Base-by-base conservation (phyloP, 2,888 invertebrate genomes). In the Sphinx pinastri region DNA sequence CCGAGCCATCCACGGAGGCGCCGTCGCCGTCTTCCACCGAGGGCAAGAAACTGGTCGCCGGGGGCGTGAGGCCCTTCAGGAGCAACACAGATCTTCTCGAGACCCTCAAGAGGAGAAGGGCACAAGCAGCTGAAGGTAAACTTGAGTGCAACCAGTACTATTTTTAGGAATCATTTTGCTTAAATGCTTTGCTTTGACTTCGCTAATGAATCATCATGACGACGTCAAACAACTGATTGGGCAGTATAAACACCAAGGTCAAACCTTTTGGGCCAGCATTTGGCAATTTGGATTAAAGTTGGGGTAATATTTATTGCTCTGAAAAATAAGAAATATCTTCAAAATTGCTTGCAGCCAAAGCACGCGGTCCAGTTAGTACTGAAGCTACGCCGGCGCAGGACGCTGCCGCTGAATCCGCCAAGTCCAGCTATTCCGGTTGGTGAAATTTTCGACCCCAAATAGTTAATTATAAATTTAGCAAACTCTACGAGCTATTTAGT, bases 31-130 rank as follows among this genome's bases (percentile, higher is more conserved):
- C 96, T 0, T 96, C 97, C 8, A 96, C 96, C 31, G 96, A 96
- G 79, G 92, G 96, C 68, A 95, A 96, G 76, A 97, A 96, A 80
- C 95, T 96, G 77, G 88, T 96, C 0, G 95, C 93, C 63, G 94
- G 95, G 0, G 96, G 96, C 16, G 95, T 97, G 16, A 91, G 97
- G 70, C 97, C 97, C 0, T 97, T 97, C 95, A 95, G 97, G 80
- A 97, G 97, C 81, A 97, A 97, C 88, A 96, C 96, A 71, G 97
- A 97, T 79, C 94, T 97, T 47, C 89, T 97, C 63, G 96, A 96
- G 70, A 95, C 96, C 0, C 90, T 97, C 71, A 97, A 97, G 87
- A 95, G 96, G 80, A 95, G 96, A 81, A 94, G 97, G 78, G 96
- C 96, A 73, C 96, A 96, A 84, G 96, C 94, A 19, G 95, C 95